phyloP scores from a whole-genome alignment of 2,113 vertebrate genomes.

The Bettongia penicillata region DNA sequence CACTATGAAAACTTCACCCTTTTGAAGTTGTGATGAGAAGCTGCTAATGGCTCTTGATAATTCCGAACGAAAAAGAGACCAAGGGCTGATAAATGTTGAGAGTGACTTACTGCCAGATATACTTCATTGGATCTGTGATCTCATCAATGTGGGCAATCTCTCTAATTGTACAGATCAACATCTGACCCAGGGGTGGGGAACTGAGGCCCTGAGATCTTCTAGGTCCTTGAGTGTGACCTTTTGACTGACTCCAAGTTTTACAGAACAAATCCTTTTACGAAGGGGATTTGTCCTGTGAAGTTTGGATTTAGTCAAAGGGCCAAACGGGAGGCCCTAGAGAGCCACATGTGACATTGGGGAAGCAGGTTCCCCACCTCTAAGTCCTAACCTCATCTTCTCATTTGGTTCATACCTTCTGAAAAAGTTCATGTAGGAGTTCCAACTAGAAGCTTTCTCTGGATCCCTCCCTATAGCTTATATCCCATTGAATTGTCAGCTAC shows the following conservation, averaged over 20 bases:
- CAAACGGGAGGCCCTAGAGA: no score
- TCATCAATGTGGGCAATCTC: not conserved
- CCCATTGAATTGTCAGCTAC: not conserved
- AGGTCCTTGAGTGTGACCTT: no score
- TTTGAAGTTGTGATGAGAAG: slow-evolving; percentile 12
- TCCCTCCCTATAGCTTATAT: not conserved
- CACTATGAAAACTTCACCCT: not conserved
- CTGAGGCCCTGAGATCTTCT: no score
- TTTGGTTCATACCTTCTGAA: not conserved
- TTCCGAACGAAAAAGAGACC: not conserved
- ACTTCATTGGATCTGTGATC: not conserved
- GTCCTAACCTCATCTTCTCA: not conserved
- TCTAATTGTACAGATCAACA: not conserved
- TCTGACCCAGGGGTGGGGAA: no score
- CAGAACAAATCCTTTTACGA: no score
- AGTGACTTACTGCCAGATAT: not conserved
- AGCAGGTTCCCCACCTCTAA: no score
- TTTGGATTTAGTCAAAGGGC: no score
- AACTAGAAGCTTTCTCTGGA: not conserved
- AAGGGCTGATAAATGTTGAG: not conserved
- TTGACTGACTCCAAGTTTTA: no score
- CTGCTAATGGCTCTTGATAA: slow-evolving; percentile 9
- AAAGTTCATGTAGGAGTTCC: not conserved
- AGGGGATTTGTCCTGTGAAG: no score
- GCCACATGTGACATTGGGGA: no score